Conservation (phyloP, 2,888 invertebrate genomes). For the Callosobruchus maculatus region DNA sequence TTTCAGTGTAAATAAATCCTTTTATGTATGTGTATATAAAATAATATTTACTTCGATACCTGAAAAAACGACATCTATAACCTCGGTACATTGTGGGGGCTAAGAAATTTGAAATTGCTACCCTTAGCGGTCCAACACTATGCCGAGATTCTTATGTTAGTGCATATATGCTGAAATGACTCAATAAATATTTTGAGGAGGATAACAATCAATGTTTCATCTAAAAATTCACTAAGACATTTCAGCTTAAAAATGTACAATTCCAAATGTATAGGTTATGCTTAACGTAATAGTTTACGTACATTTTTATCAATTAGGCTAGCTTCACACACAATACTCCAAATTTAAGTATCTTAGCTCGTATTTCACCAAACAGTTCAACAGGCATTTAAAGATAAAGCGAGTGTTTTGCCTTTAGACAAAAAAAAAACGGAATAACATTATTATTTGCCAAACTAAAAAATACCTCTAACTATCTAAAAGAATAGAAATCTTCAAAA, state of each 20-base stretch:
- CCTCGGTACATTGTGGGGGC: neutral
- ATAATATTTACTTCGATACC: neutral
- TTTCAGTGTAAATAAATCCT: conserved; percentile 3
- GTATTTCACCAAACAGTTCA: neutral
- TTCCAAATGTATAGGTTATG: neutral
- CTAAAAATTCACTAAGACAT: neutral
- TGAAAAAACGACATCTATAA: neutral
- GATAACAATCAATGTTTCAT: neutral
- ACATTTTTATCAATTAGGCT: neutral
- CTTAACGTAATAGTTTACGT: neutral
- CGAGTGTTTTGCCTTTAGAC: no score
- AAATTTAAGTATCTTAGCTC: neutral
- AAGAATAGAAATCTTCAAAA: no score
- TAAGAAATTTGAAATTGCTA: neutral
- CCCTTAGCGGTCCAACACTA: neutral
- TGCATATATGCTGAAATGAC: neutral
- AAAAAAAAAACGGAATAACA: no score
- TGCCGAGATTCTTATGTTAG: neutral
- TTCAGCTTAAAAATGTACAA: neutral
- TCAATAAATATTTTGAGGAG: neutral
- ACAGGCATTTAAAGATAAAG: neutral
- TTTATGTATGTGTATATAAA: neutral
- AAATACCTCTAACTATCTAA: no score
- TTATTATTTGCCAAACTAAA: no score
- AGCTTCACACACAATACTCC: neutral